A percentile compares a stretch with the other conserved stretches of the same genome.
Conservation (phyloP, 2,113 vertebrate species). For the Thamnaconus septentrionalis region DNA sequence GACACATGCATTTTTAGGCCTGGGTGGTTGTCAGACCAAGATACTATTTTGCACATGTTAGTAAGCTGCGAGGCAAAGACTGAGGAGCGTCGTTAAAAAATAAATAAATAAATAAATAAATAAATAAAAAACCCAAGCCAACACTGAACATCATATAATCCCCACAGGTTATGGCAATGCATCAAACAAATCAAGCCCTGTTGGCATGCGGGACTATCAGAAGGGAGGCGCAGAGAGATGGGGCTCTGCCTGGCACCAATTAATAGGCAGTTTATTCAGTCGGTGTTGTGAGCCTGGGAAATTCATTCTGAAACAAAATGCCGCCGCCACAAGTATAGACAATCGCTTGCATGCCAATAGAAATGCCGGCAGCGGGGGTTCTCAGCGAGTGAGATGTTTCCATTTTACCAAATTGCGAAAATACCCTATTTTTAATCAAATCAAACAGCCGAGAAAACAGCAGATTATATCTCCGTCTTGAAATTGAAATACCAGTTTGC, state of each 20-base stretch:
- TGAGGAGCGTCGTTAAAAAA: slow-evolving; percentile 29
- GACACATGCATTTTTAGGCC: slow-evolving; percentile 70
- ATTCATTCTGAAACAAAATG: slow-evolving; percentile 54
- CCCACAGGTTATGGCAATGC: slow-evolving; percentile 68
- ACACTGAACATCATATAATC: slow-evolving; percentile 66
- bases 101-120: background rate
- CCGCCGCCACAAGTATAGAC: slow-evolving; percentile 28
- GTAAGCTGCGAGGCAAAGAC: slow-evolving; percentile 61
- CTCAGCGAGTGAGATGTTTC: slow-evolving; percentile 34
- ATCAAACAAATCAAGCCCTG: slow-evolving; percentile 70
- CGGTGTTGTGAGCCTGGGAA: slow-evolving; percentile 47
- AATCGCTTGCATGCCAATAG: slow-evolving; percentile 37
- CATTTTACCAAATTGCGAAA: slow-evolving; percentile 31
- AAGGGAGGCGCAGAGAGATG: slow-evolving; percentile 52
- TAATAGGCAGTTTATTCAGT: slow-evolving; percentile 64
- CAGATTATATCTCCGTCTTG: slow-evolving; percentile 10
- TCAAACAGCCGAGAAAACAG: slow-evolving; percentile 12
- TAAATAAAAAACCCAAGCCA: slow-evolving; percentile 19
- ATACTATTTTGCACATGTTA: slow-evolving; percentile 73
- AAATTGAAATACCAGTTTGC: slow-evolving; percentile 36
- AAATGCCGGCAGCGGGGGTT: slow-evolving; percentile 40
- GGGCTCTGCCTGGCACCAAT: slow-evolving; percentile 60
- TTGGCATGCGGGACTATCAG: slow-evolving; percentile 59
- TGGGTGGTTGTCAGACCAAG: slow-evolving; percentile 71
- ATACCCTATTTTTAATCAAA: slow-evolving; percentile 47